Evolutionary conservation across 1,140 invertebrate genomes (phyloP).

Genomic region (Pantala flavescens): DNA sequence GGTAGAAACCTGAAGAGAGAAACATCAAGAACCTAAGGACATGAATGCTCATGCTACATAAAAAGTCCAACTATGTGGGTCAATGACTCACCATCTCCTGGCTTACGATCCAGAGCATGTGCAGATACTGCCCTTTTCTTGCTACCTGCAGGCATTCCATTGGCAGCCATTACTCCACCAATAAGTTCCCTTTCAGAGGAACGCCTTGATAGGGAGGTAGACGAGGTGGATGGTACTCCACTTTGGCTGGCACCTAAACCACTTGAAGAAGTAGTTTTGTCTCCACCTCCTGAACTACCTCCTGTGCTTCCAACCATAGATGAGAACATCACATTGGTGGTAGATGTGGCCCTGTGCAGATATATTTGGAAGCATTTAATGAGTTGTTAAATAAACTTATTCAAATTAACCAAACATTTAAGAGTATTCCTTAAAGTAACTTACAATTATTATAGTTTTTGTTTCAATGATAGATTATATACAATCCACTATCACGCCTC

Average conservation of each 20-base stretch:
- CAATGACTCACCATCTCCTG: slow-evolving; percentile 44
- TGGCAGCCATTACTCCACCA: slow-evolving; percentile 38
- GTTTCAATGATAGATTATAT: no score
- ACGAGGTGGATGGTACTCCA: slow-evolving; percentile 32
- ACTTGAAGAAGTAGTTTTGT: background rate
- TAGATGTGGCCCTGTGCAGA: slow-evolving; percentile 63
- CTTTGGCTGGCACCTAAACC: background rate
- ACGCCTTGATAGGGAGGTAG: slow-evolving; percentile 54
- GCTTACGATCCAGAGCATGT: slow-evolving; percentile 55
- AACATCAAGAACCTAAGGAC: background rate
- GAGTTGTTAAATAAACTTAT: background rate
- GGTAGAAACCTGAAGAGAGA: background rate
- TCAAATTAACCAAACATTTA: background rate
- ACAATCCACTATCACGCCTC: no score
- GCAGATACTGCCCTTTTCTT: slow-evolving; percentile 72
- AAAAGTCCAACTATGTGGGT: background rate
- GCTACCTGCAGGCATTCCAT: slow-evolving; percentile 33
- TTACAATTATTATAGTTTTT: slow-evolving; percentile 13
- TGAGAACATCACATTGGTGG: slow-evolving; percentile 64
- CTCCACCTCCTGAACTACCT: background rate
- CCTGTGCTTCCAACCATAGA: background rate
- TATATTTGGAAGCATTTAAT: slow-evolving; percentile 17
- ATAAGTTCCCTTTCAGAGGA: slow-evolving; percentile 69
- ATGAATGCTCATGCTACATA: background rate
- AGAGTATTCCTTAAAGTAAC: background rate